These are phyloP conservation scores for Watsonalla binaria DNA, from an alignment of 2,888 invertebrate species.

Conservation along the genomic window DNA sequence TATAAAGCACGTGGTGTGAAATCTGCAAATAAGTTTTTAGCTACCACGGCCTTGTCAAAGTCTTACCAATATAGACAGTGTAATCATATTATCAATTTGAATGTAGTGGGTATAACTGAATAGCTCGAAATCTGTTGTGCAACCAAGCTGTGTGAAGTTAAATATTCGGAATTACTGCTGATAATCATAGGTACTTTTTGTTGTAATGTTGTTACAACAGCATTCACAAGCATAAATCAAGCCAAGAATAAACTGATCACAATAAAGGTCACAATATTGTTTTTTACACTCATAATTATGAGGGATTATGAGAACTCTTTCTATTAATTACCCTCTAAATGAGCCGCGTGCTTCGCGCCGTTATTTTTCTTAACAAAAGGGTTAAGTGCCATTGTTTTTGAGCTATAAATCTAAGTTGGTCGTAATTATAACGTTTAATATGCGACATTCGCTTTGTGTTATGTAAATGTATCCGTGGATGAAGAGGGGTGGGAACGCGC, in stretches of 20 bases:
- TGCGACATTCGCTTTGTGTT: slow-evolving; percentile 72
- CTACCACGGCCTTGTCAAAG: too few relatives aligned
- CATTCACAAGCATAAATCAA: slow-evolving; percentile 5
- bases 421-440: slow-evolving; percentile 72
- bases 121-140: too few relatives aligned
- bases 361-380: slow-evolving; percentile 54
- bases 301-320: slow-evolving; percentile 66
- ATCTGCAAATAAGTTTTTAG: too few relatives aligned
- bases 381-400: slow-evolving; percentile 66
- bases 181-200: neutral
- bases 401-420: slow-evolving; percentile 71
- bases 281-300: slow-evolving; percentile 60
- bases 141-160: neutral
- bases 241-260: slow-evolving; percentile 14
- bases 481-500: slow-evolving; percentile 68
- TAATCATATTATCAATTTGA: too few relatives aligned
- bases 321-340: slow-evolving; percentile 73
- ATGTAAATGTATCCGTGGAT: slow-evolving; percentile 64
- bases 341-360: slow-evolving; percentile 55
- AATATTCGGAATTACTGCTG: neutral
- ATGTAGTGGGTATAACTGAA: too few relatives aligned
- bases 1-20: too few relatives aligned
- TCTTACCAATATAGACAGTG: too few relatives aligned
- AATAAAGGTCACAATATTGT: slow-evolving; percentile 46
- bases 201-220: slow-evolving; percentile 4